Base-by-base conservation (phyloP, 2,797 vertebrate genomes). In the Orestias chungarensis region DNA sequence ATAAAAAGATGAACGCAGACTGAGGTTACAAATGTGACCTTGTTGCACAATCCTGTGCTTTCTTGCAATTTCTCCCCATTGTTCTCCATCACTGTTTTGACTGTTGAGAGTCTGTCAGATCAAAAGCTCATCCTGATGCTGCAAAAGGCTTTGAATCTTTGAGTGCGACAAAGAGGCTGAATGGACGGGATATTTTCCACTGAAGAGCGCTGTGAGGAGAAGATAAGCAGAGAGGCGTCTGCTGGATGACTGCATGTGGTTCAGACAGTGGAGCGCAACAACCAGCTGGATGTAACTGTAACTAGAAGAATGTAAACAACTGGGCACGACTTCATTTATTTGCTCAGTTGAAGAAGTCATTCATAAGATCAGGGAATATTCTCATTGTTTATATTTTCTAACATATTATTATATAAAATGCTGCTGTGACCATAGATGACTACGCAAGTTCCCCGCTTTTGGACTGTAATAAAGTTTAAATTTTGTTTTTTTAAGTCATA, bases 31-130 rank as follows among this genome's bases (percentile, higher is more conserved):
- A 31, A 23, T n/a, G 20, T 15, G 59, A 15, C 10, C 35, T 62
- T 62, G 59, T 25, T 61, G 20, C 10, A 8, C 17, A 12, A 11
- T 61, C 18, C 14, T 62, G 35, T 42, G 23, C 12, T 66, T 8
- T 25, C 3, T 35, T 31, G 35, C 7, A 33, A 33, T 17, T 67
- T 49, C 44, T 49, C 46, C 35, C 35, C 35, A 62, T 62, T 23
- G 59, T 62, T 50, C 66, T 52, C 12, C 4, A 0, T 67, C 66
- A 38, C 43, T 55, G 50, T 55, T 68, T 40, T 68, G 66, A 68
- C 66, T 54, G 49, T 35, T 38, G 35, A 55, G 9, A 11, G 17
- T 31, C 50, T 68, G 49, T 29, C 23, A 29, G 49, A 29, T 52
- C n/a, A 40, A 49, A 66, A 49, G 29, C 23, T 38, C 23, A 23